A percentile compares a stretch with the other conserved stretches of the same genome.
Conservation (phyloP, 92 coral and sea anemone genomes). For the Pocillopora grandis region DNA sequence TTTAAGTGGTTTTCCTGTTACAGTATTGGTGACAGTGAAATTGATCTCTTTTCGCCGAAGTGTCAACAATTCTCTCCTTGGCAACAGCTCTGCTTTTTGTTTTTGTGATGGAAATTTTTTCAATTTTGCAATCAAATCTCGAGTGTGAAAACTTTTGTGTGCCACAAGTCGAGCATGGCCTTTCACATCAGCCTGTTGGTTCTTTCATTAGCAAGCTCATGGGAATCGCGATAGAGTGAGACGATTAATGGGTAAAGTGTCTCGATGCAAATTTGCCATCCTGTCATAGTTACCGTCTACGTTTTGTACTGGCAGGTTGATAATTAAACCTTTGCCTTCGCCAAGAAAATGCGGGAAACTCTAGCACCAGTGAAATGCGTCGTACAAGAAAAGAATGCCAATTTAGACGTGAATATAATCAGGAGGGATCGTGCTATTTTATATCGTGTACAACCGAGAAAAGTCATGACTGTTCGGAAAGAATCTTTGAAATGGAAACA, state of each 20-base stretch:
- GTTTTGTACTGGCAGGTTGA: background rate
- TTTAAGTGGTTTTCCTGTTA: background rate
- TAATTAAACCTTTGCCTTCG: background rate
- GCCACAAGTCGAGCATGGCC: constrained; percentile 1
- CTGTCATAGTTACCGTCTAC: background rate
- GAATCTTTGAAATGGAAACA: constrained; percentile 71
- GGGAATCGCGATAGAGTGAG: constrained; percentile 8
- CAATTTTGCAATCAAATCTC: constrained; percentile 7
- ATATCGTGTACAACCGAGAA: constrained; percentile 73
- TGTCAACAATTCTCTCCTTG: constrained; percentile 20
- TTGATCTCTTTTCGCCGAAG: background rate
- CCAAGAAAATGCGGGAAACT: constrained; percentile 55
- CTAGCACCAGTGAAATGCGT: constrained; percentile 68
- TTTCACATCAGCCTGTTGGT: background rate
- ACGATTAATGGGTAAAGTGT: background rate
- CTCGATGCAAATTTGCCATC: constrained; percentile 16
- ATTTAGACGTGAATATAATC: constrained; percentile 66
- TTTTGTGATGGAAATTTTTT: constrained; percentile 40
- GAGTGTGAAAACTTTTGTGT: constrained; percentile 10
- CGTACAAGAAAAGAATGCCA: constrained; percentile 68
- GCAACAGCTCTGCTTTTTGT: constrained; percentile 8
- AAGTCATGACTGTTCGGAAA: constrained; percentile 53
- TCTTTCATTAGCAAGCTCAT: constrained; percentile 15
- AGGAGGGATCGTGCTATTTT: constrained; percentile 68
- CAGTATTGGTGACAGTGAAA: background rate